Percentiles rank a stretch among this genome's conserved stretches.
Evolutionary conservation across 2,888 invertebrate species (phyloP).

Genomic region (Euproctis similis): DNA sequence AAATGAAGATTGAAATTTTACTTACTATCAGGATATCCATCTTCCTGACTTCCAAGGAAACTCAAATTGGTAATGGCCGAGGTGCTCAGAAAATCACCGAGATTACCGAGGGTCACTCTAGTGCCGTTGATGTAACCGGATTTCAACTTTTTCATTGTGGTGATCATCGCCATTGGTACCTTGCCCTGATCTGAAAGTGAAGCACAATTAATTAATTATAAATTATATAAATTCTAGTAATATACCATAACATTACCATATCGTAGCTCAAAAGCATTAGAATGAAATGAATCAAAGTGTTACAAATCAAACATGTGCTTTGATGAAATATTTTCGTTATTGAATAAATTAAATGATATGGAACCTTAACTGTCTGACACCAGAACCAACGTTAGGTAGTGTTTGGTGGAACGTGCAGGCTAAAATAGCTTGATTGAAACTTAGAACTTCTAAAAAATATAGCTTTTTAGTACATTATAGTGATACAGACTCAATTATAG

Average conservation of each 20-base stretch:
- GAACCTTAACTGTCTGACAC: too few relatives aligned
- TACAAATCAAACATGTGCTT: too few relatives aligned
- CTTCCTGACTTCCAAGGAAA: constrained; percentile 94
- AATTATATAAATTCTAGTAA: background rate
- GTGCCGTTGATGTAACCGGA: constrained; percentile 99
- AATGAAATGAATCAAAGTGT: background rate
- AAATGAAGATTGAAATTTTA: too few relatives aligned
- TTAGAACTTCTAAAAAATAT: too few relatives aligned
- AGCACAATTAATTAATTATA: background rate
- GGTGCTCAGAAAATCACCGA: constrained; percentile 96
- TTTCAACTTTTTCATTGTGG: constrained; percentile 98
- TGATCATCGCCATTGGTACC: constrained; percentile 95
- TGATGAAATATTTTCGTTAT: too few relatives aligned
- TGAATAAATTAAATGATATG: too few relatives aligned
- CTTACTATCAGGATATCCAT: constrained; percentile 90
- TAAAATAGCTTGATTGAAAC: too few relatives aligned
- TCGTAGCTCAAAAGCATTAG: constrained; percentile 4
- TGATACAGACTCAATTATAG: too few relatives aligned
- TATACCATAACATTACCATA: background rate
- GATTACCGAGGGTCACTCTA: constrained; percentile 94
- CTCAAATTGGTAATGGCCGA: constrained; percentile 98
- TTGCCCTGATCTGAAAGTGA: constrained; percentile 87
- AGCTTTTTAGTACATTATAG: too few relatives aligned
- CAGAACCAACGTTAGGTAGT: too few relatives aligned
- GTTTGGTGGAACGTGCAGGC: too few relatives aligned